Conservation (phyloP, 2,113 vertebrate genomes). For the Oreotrochilus melanogaster region DNA sequence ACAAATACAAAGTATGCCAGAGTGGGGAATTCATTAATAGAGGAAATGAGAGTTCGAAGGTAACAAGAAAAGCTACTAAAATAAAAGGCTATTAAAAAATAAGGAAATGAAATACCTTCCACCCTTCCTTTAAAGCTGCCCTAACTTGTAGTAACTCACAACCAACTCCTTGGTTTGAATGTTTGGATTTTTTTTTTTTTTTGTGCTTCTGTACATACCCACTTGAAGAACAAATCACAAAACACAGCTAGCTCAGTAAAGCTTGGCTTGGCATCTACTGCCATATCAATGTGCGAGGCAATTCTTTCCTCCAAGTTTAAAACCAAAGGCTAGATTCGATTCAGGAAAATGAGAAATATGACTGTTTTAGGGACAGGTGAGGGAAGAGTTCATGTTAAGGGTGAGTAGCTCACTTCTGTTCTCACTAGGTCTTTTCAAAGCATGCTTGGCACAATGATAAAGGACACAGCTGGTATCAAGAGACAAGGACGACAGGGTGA, state of each 20-base stretch:
- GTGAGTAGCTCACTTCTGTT: background rate
- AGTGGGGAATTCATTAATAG: slow-evolving; percentile 4
- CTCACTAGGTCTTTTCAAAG: background rate
- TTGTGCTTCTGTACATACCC: background rate
- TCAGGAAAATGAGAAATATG: background rate
- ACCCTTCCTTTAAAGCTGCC: slow-evolving; percentile 56
- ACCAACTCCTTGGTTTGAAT: background rate
- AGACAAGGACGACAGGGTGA: background rate
- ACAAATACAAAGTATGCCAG: background rate
- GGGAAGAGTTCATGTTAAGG: background rate
- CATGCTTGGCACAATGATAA: background rate
- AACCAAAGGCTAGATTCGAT: background rate
- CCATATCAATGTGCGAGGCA: background rate
- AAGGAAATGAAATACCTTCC: slow-evolving; percentile 36
- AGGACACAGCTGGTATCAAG: background rate
- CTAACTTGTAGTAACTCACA: slow-evolving; percentile 10
- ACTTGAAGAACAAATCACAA: slow-evolving; percentile 7
- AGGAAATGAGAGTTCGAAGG: slow-evolving; percentile 53
- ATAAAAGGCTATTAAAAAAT: slow-evolving; percentile 44
- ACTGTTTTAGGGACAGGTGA: background rate
- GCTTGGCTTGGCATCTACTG: background rate
- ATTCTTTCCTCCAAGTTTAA: background rate
- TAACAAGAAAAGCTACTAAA: slow-evolving; percentile 39
- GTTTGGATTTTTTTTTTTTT: background rate
- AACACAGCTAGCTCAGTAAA: background rate